phyloP scores from a whole-genome alignment of 2,113 vertebrate species.

The Prinia subflava region DNA sequence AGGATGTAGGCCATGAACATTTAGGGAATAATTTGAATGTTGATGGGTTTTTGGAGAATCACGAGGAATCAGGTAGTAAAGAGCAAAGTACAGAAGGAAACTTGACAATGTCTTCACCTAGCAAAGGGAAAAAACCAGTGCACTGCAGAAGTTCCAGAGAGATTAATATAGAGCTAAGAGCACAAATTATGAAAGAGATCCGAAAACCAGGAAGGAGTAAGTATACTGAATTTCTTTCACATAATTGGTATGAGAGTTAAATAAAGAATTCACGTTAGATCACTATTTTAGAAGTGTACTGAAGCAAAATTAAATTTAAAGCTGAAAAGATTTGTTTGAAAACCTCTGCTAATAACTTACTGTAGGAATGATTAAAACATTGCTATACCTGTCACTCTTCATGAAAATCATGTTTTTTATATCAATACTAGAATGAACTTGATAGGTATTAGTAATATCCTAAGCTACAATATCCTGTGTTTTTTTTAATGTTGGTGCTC shows the following conservation, averaged over 20 bases:
- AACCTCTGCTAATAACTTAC: neutral
- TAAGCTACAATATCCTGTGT: neutral
- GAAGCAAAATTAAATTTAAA: neutral
- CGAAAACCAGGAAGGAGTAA: conserved; percentile 93
- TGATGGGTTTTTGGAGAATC: conserved; percentile 67
- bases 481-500: neutral
- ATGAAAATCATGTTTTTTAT: neutral
- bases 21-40: conserved; percentile 68
- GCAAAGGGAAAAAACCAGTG: conserved; percentile 79
- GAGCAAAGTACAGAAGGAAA: conserved; percentile 63
- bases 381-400: neutral
- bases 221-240: conserved; percentile 52
- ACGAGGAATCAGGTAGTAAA: conserved; percentile 65
- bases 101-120: conserved; percentile 74
- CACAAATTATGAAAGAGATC: conserved; percentile 93
- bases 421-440: neutral
- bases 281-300: neutral
- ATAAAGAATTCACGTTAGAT: neutral
- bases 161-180: conserved; percentile 84
- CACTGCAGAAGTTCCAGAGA: conserved; percentile 82
- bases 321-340: neutral
- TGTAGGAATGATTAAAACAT: neutral
- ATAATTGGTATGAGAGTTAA: neutral
- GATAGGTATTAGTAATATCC: neutral
- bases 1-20: conserved; percentile 63